Evolutionary conservation across 2,113 vertebrate genomes (phyloP).

Genomic region (Rousettus leschenaultii): DNA sequence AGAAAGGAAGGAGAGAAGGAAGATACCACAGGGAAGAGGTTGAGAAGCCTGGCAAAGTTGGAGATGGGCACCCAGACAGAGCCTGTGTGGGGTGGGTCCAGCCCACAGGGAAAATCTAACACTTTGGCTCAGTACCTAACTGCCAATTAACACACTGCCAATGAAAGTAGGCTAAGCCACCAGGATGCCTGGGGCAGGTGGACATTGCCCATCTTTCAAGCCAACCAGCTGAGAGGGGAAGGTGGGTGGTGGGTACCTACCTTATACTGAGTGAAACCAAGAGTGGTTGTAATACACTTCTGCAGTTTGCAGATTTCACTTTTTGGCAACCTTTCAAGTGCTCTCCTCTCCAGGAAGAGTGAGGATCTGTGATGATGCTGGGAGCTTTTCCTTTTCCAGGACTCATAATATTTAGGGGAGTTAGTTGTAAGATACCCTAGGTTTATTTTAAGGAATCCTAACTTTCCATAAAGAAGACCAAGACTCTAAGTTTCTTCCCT

Average conservation of each 20-base stretch:
- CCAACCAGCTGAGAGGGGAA: background rate
- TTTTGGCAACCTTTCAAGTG: background rate
- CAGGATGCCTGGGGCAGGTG: background rate
- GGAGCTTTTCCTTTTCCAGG: background rate
- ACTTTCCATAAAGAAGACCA: background rate
- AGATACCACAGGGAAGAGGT: background rate
- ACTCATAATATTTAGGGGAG: background rate
- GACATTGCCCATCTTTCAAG: background rate
- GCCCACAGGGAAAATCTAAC: background rate
- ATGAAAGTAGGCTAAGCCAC: background rate
- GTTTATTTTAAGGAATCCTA: background rate
- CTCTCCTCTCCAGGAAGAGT: background rate
- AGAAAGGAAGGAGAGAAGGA: background rate
- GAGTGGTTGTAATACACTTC: background rate
- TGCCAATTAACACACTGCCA: constrained; percentile 82
- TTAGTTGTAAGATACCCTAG: background rate
- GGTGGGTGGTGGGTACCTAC: background rate
- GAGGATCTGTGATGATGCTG: background rate
- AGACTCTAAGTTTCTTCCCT: background rate
- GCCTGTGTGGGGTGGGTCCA: background rate
- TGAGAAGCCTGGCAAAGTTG: background rate
- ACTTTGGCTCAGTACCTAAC: constrained; percentile 60
- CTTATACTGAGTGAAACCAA: background rate
- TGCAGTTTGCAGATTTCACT: background rate
- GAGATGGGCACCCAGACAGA: background rate